Conservation (phyloP, 2,797 vertebrate species). For the Alca torda region DNA sequence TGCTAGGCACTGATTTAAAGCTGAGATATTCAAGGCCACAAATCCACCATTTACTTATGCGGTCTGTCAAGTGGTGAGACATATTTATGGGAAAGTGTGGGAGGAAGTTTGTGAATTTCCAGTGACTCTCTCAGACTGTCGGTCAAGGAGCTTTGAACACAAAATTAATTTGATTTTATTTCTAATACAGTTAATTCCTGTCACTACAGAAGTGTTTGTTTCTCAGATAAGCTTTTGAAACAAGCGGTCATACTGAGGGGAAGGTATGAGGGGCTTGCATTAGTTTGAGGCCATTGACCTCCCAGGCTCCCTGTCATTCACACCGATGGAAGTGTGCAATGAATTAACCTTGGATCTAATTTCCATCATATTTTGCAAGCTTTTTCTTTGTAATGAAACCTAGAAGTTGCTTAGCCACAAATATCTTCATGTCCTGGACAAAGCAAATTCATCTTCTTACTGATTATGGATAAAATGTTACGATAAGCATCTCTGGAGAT, state of each 20-base stretch:
- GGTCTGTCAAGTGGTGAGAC: constrained; percentile 1
- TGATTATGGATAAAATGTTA: background rate
- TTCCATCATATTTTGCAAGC: background rate
- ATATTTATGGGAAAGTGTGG: constrained; percentile 43
- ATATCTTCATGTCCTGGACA: background rate
- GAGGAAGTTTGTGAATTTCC: constrained; percentile 25
- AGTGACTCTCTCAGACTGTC: background rate
- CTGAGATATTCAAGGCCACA: constrained; percentile 46
- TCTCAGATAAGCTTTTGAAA: constrained; percentile 39
- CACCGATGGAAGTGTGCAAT: background rate
- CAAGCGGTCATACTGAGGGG: background rate
- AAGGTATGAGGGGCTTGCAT: background rate
- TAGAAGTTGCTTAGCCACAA: background rate
- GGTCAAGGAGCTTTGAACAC: constrained; percentile 21
- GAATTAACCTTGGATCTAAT: background rate
- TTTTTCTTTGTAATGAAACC: background rate
- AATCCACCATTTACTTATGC: background rate
- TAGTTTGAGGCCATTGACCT: background rate
- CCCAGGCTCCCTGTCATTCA: background rate
- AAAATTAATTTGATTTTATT: constrained; percentile 29
- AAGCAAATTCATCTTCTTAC: background rate
- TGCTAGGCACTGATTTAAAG: constrained; percentile 42
- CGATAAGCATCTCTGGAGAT: background rate
- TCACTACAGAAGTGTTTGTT: background rate
- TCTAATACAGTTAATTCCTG: constrained; percentile 22